Conservation (phyloP, 2,113 vertebrate genomes). For the Hyperopisus bebe region DNA sequence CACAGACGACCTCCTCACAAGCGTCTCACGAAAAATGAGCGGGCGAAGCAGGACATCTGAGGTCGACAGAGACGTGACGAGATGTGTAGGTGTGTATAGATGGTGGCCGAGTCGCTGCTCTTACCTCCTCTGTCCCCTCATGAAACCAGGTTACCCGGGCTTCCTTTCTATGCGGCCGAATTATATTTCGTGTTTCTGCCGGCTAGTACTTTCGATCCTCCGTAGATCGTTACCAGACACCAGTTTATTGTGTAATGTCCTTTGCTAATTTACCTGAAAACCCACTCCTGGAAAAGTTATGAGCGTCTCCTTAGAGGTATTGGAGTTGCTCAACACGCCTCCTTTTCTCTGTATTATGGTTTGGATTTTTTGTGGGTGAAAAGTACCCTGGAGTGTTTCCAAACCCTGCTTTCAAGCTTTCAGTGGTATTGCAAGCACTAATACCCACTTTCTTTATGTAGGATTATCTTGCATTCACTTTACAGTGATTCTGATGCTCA, state of each 20-base stretch:
- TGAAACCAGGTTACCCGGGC: not conserved
- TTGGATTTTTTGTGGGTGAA: not conserved
- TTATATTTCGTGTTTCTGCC: not conserved
- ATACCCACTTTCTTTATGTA: not conserved
- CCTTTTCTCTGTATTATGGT: not conserved
- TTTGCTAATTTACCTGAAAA: not conserved
- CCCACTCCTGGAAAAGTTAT: not conserved
- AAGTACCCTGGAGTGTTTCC: not conserved
- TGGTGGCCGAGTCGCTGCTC: not conserved
- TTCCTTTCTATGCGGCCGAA: not conserved
- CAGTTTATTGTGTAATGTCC: not conserved
- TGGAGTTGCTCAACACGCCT: not conserved
- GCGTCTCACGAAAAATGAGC: not conserved
- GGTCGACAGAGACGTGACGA: not conserved
- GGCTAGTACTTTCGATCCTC: not conserved
- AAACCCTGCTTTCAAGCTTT: not conserved
- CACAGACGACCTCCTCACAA: not conserved
- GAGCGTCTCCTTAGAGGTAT: not conserved
- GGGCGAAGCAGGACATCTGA: not conserved
- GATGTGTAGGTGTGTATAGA: not conserved
- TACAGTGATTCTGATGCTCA: not conserved
- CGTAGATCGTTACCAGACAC: not conserved
- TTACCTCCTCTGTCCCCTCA: not conserved
- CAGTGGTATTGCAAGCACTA: not conserved
- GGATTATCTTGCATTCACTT: not conserved